Percentiles rank a stretch among this genome's conserved stretches.
Conservation (phyloP, 2,888 invertebrate genomes). For the Ectropis crepuscularia region DNA sequence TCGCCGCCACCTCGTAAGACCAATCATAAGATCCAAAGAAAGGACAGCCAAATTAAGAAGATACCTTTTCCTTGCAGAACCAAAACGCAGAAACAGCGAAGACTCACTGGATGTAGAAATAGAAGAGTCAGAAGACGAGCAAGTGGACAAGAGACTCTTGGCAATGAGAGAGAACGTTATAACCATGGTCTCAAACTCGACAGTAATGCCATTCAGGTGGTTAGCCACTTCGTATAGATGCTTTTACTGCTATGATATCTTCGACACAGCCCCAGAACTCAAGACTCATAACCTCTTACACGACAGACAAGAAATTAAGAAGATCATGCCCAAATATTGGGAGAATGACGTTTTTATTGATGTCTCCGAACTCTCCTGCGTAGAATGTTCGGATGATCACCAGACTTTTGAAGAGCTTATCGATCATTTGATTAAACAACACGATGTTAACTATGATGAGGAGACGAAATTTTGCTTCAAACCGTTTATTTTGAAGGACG, state of each 20-base stretch:
- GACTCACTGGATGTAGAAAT: slow-evolving; percentile 33
- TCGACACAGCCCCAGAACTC: slow-evolving; percentile 45
- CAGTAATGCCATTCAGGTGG: slow-evolving; percentile 55
- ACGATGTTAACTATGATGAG: slow-evolving; percentile 40
- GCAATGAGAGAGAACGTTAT: slow-evolving; percentile 52
- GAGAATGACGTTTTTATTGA: slow-evolving; percentile 48
- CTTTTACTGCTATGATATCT: slow-evolving; percentile 55
- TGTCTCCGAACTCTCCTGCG: slow-evolving; percentile 46
- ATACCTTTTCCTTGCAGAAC: slow-evolving; percentile 16
- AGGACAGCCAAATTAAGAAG: slow-evolving; percentile 13
- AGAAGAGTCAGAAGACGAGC: slow-evolving; percentile 10
- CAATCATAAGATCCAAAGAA: neutral
- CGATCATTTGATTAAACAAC: slow-evolving; percentile 44
- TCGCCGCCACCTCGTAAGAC: neutral
- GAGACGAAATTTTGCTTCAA: slow-evolving; percentile 29
- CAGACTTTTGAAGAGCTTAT: slow-evolving; percentile 40
- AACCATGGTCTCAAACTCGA: slow-evolving; percentile 51
- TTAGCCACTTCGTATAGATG: slow-evolving; percentile 50
- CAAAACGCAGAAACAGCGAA: slow-evolving; percentile 13
- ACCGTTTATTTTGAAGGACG: slow-evolving; percentile 28
- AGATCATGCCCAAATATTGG: slow-evolving; percentile 44
- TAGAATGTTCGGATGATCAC: slow-evolving; percentile 36
- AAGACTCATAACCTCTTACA: slow-evolving; percentile 45
- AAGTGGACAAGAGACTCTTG: slow-evolving; percentile 4
- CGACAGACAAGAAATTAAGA: slow-evolving; percentile 36